These are phyloP conservation scores for Drosophila kohkoa DNA, from an alignment of 1,140 invertebrate species.

Conservation along the genomic window DNA sequence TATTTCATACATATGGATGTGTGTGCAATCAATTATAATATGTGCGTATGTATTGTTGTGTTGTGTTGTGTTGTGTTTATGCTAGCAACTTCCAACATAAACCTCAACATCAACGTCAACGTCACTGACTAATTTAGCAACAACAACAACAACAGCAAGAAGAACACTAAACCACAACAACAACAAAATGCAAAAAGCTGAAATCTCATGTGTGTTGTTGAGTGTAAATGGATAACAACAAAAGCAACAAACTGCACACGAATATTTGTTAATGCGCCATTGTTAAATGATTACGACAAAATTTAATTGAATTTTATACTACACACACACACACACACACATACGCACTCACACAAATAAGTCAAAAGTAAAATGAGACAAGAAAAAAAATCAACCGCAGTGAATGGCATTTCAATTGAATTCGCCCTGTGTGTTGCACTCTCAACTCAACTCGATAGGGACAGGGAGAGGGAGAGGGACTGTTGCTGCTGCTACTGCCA, in stretches of 20 bases:
- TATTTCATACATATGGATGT: constrained; percentile 24
- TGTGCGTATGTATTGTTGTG: neutral
- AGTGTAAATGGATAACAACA: constrained; percentile 51
- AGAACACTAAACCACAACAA: constrained; percentile 31
- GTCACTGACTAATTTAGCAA: constrained; percentile 60
- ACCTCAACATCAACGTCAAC: constrained; percentile 12
- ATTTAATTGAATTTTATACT: constrained; percentile 75
- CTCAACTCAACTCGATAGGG: constrained; percentile 6
- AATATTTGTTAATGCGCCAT: constrained; percentile 61
- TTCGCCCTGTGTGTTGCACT: constrained; percentile 4
- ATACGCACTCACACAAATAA: neutral
- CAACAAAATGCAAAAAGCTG: constrained; percentile 37
- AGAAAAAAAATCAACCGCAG: neutral
- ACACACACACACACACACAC: constrained; percentile 9
- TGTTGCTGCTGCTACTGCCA: neutral
- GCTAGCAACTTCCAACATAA: constrained; percentile 33
- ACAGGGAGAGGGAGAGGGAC: too few species aligned
- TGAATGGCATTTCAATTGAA: constrained; percentile 44
- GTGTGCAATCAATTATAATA: constrained; percentile 54
- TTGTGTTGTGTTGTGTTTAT: constrained; percentile 6
- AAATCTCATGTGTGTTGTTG: constrained; percentile 38
- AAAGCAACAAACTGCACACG: constrained; percentile 45
- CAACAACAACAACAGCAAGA: constrained; percentile 1
- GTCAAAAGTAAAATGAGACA: neutral
- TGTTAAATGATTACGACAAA: constrained; percentile 75